These are phyloP conservation scores for Lineus longissimus DNA, from an alignment of 1,140 invertebrate genomes.

Conservation along the genomic window DNA sequence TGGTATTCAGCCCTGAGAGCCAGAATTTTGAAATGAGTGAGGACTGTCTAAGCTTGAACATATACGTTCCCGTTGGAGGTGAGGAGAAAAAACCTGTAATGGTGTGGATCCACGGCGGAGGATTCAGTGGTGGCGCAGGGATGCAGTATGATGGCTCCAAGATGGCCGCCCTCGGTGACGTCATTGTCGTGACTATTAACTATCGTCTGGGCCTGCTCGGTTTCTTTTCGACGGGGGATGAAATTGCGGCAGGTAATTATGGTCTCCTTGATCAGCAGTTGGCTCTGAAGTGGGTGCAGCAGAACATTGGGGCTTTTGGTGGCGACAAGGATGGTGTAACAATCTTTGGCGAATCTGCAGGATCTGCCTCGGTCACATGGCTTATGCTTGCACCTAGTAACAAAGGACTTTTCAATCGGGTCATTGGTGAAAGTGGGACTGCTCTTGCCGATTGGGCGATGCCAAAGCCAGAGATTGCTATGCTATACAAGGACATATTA, in stretches of 20 bases:
- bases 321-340: slow-evolving; percentile 31
- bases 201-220: slow-evolving; percentile 55
- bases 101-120: slow-evolving; percentile 32
- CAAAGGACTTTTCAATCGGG: slow-evolving; percentile 38
- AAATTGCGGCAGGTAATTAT: slow-evolving; percentile 34
- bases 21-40: slow-evolving; percentile 58
- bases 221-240: slow-evolving; percentile 61
- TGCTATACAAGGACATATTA: background rate
- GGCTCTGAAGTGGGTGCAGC: slow-evolving; percentile 54
- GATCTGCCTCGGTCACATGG: slow-evolving; percentile 7
- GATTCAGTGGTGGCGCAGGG: slow-evolving; percentile 22
- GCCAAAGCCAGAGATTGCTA: background rate
- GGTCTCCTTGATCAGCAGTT: slow-evolving; percentile 20
- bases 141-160: slow-evolving; percentile 48
- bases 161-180: slow-evolving; percentile 43
- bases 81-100: slow-evolving; percentile 17
- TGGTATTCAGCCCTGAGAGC: no score
- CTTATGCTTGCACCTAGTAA: slow-evolving; percentile 20
- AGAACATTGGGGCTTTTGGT: slow-evolving; percentile 36
- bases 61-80: slow-evolving; percentile 68
- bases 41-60: slow-evolving; percentile 89
- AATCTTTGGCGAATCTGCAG: slow-evolving; percentile 32
- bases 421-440: slow-evolving; percentile 23
- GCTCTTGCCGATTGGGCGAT: background rate
- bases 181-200: slow-evolving; percentile 58